These are phyloP conservation scores for Ferdinandea cuprea DNA, from an alignment of 2,888 invertebrate genomes.

Conservation along the genomic window DNA sequence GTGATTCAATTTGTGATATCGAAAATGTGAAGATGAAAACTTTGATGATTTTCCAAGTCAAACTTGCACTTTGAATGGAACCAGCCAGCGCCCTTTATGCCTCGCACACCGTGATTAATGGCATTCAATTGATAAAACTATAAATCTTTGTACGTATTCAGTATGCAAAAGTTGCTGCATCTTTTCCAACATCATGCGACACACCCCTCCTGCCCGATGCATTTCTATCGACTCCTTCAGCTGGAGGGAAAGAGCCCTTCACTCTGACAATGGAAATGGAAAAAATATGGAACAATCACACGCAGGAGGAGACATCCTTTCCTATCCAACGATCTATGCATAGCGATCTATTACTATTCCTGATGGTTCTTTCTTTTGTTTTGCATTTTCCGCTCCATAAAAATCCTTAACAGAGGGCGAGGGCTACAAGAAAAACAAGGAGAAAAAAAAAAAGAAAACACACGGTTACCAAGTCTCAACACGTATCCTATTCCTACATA, in stretches of 20 bases:
- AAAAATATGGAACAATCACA: constrained; percentile 57
- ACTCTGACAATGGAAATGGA: not conserved
- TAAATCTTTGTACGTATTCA: constrained; percentile 67
- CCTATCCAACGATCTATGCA: constrained; percentile 31
- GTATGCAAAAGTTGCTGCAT: constrained; percentile 35
- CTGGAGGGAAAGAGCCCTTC: not conserved
- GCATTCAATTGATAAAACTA: constrained; percentile 69
- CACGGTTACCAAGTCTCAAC: constrained; percentile 67
- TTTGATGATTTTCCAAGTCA: constrained; percentile 38
- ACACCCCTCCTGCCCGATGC: no score
- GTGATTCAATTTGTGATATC: constrained; percentile 57
- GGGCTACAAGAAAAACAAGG: not conserved
- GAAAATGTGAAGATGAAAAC: constrained; percentile 37
- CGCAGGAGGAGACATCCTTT: constrained; percentile 28
- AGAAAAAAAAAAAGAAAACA: constrained; percentile 28
- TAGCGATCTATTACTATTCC: constrained; percentile 42
- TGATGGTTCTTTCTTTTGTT: constrained; percentile 60
- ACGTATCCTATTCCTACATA: constrained; percentile 47
- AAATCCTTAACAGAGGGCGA: constrained; percentile 22
- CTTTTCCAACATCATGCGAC: not conserved
- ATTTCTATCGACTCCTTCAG: not conserved
- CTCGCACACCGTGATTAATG: constrained; percentile 58
- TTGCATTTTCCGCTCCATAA: constrained; percentile 72
- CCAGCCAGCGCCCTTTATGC: constrained; percentile 13
- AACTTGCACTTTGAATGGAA: constrained; percentile 2